phyloP scores from a whole-genome alignment of 2,888 invertebrate genomes.

The Hirudinaria manillensis region DNA sequence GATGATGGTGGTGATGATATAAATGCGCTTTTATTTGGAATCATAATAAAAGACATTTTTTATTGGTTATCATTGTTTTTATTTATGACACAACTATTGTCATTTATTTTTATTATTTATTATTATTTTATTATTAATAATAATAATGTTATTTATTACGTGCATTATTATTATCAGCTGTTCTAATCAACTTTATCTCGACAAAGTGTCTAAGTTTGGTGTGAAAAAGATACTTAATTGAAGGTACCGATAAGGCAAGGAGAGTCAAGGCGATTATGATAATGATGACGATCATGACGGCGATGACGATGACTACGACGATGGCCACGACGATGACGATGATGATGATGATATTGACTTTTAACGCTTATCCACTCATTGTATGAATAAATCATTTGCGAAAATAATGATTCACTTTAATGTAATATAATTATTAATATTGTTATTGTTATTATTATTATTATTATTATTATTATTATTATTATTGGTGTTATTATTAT shows the following conservation, averaged over 20 bases:
- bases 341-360: background rate
- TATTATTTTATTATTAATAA: background rate
- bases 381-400: background rate
- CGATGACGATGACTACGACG: slow-evolving; percentile 2
- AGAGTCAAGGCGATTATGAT: background rate
- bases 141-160: background rate
- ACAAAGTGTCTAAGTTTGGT: no score
- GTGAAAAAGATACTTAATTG: no score
- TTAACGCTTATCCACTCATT: background rate
- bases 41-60: background rate
- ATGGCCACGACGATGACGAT: slow-evolving; percentile 17
- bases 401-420: background rate
- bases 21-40: no score
- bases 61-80: background rate
- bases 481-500: no score
- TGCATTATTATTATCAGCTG: no score
- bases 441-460: no score
- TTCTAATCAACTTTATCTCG: no score
- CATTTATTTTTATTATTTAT: background rate
- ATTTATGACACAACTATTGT: background rate
- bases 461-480: no score
- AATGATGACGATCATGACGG: background rate
- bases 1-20: slow-evolving; percentile 3
- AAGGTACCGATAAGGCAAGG: no score
- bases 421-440: background rate